These are phyloP conservation scores for Umimayanthus chanpuru DNA, from an alignment of 92 coral and sea anemone genomes.

Conservation along the genomic window DNA sequence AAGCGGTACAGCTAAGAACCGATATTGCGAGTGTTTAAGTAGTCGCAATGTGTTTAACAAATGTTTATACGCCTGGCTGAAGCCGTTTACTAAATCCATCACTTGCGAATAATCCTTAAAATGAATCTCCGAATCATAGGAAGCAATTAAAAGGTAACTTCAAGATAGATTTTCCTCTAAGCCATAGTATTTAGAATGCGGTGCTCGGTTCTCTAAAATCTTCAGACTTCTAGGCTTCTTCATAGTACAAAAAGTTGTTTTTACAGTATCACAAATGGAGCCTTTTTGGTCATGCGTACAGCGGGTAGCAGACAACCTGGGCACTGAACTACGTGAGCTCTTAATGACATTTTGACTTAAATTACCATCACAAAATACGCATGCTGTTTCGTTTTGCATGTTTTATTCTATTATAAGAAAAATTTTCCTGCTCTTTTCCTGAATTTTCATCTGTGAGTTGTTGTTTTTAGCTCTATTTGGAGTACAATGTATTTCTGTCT, in stretches of 20 bases:
- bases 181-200: background rate
- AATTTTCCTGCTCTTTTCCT: background rate
- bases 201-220: background rate
- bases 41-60: conserved; percentile 41
- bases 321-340: background rate
- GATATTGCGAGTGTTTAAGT: conserved; percentile 42
- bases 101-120: conserved; percentile 6
- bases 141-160: conserved; percentile 7
- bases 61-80: conserved; percentile 38
- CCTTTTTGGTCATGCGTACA: background rate
- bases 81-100: conserved; percentile 43
- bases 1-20: background rate
- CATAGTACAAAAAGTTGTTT: background rate
- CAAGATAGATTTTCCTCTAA: background rate
- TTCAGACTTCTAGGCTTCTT: background rate
- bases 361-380: conserved; percentile 37
- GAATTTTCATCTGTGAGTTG: background rate
- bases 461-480: too few relatives aligned
- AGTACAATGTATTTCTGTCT: background rate
- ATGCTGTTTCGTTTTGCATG: background rate
- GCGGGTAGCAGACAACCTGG: conserved; percentile 25
- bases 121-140: conserved; percentile 19
- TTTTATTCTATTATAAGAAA: background rate
- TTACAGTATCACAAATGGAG: background rate
- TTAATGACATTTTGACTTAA: conserved; percentile 13